phyloP scores from a whole-genome alignment of 2,888 invertebrate genomes.

The Folsomia candida region DNA sequence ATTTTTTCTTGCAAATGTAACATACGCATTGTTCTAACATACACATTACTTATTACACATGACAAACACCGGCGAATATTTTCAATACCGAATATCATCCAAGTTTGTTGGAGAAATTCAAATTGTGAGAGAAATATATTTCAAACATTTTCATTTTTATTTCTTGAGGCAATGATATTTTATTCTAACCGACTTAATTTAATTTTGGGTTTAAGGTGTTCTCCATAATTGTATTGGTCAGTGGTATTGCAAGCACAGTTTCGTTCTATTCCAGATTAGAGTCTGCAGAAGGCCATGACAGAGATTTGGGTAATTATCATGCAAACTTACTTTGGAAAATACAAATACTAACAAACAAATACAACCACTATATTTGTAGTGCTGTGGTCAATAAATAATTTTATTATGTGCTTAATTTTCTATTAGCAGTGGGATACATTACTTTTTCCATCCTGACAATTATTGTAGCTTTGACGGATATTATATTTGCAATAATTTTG shows the following conservation, averaged over 20 bases:
- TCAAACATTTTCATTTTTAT: too few relatives aligned
- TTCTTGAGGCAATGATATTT: neutral
- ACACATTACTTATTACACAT: neutral
- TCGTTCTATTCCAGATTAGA: conserved; percentile 15
- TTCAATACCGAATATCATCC: conserved; percentile 23
- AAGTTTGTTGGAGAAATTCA: conserved; percentile 32
- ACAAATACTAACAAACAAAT: too few relatives aligned
- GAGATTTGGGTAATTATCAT: conserved; percentile 22
- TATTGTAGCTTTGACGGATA: conserved; percentile 25
- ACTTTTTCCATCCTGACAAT: conserved; percentile 25
- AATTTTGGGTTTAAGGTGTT: conserved; percentile 19
- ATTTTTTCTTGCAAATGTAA: neutral
- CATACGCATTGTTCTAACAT: neutral
- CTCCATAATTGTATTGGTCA: conserved; percentile 12
- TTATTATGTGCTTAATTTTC: neutral
- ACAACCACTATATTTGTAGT: neutral
- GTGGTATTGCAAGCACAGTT: conserved; percentile 15
- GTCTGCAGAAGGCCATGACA: neutral
- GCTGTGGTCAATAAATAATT: neutral
- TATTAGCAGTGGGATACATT: conserved; percentile 26
- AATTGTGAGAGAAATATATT: conserved; percentile 21
- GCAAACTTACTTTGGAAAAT: too few relatives aligned
- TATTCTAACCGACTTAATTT: neutral
- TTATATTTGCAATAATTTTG: conserved; percentile 22
- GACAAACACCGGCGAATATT: conserved; percentile 26